These are phyloP conservation scores for Amitus sp. DNA, from an alignment of 2,888 invertebrate genomes.

Conservation along the genomic window DNA sequence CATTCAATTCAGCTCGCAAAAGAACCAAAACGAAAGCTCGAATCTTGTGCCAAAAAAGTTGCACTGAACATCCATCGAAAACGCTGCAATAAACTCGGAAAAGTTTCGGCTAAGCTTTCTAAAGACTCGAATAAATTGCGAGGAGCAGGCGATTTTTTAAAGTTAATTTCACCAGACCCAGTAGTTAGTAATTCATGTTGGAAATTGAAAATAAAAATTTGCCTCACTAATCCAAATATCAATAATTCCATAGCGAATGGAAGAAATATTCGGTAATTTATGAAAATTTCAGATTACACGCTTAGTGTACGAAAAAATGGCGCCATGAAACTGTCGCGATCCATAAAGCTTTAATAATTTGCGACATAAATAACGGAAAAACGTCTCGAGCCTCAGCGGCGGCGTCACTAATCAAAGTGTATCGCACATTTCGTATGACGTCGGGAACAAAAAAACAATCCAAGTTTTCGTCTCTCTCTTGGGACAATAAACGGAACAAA, in stretches of 20 bases:
- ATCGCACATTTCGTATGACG: too few relatives aligned
- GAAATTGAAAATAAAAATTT: too few relatives aligned
- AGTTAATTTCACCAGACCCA: too few relatives aligned
- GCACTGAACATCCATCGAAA: not conserved
- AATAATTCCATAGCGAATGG: not conserved
- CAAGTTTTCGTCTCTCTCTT: not conserved
- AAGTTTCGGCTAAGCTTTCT: not conserved
- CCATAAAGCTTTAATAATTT: too few relatives aligned
- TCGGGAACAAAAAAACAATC: not conserved
- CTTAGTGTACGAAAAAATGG: too few relatives aligned
- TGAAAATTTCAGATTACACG: too few relatives aligned
- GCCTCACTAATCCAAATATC: slow-evolving; percentile 6
- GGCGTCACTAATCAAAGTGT: not conserved
- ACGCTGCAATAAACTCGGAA: not conserved
- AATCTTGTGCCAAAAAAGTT: slow-evolving; percentile 6
- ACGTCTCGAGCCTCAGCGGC: not conserved
- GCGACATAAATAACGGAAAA: too few relatives aligned
- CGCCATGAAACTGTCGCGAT: too few relatives aligned
- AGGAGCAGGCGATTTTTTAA: not conserved
- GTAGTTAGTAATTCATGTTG: too few relatives aligned
- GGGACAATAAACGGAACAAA: slow-evolving; percentile 12
- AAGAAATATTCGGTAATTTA: too few relatives aligned
- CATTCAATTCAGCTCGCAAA: slow-evolving; percentile 24
- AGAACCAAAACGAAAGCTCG: slow-evolving; percentile 11
- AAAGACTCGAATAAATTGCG: not conserved